Evolutionary conservation across 23 tunicate genomes (phyloP).

Genomic region (Botrylloides violaceus): DNA sequence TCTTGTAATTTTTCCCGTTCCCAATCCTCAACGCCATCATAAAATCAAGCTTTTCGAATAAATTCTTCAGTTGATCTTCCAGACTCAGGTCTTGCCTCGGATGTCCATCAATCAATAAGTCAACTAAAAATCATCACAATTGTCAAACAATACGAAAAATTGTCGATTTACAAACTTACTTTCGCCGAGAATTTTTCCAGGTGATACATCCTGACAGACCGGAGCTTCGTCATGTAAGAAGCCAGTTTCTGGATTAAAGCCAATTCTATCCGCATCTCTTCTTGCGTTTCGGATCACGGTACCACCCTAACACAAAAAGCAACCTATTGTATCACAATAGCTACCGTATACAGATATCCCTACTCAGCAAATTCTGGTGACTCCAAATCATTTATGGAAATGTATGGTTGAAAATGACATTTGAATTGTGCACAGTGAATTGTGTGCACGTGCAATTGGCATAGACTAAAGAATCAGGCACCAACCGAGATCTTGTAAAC

Average conservation of each 20-base stretch:
- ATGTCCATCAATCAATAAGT: slow-evolving; percentile 7
- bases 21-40: slow-evolving; percentile 28
- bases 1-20: slow-evolving; percentile 33
- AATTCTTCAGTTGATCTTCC: slow-evolving; percentile 45
- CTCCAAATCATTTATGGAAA: neutral
- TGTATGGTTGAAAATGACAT: neutral
- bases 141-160: too few relatives aligned
- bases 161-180: too few relatives aligned
- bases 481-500: too few relatives aligned
- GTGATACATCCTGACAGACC: slow-evolving; percentile 4
- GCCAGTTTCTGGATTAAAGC: slow-evolving; percentile 60
- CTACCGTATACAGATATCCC: too few relatives aligned
- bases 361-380: too few relatives aligned
- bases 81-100: slow-evolving; percentile 30
- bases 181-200: slow-evolving; percentile 17
- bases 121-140: slow-evolving; percentile 18
- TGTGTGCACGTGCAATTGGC: too few relatives aligned
- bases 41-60: slow-evolving; percentile 47
- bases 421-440: too few relatives aligned
- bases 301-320: slow-evolving; percentile 42
- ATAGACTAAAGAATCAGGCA: too few relatives aligned
- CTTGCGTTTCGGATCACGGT: slow-evolving; percentile 53
- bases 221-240: slow-evolving; percentile 33
- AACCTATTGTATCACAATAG: too few relatives aligned
- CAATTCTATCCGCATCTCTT: slow-evolving; percentile 45